phyloP scores from a whole-genome alignment of 2,113 vertebrate species.

The Cnemophilus loriae region DNA sequence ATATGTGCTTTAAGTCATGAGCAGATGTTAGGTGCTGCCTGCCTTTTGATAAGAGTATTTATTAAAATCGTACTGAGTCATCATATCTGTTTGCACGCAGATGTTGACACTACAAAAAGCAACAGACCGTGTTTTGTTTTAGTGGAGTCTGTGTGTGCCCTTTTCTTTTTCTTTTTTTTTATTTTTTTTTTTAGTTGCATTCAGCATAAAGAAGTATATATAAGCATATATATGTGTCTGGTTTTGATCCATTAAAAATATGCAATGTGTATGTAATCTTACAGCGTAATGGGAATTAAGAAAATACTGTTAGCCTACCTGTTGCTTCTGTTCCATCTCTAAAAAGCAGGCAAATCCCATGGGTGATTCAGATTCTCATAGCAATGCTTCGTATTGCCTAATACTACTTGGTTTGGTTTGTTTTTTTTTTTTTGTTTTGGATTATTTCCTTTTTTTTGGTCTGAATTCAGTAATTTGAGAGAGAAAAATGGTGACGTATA shows the following conservation, averaged over 20 bases:
- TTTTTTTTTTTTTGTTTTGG: too few species aligned
- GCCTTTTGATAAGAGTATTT: neutral
- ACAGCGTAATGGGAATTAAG: neutral
- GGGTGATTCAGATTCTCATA: neutral
- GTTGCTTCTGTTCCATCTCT: neutral
- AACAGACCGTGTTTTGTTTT: neutral
- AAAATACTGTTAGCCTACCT: neutral
- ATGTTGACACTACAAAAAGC: neutral
- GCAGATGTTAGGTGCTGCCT: neutral
- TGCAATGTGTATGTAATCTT: neutral
- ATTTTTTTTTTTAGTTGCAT: neutral
- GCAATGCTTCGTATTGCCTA: neutral
- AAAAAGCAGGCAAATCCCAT: neutral
- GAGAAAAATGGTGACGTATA: neutral
- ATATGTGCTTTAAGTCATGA: neutral
- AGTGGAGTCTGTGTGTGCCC: neutral
- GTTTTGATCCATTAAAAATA: neutral
- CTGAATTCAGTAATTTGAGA: neutral
- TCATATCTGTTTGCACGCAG: neutral
- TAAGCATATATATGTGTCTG: neutral
- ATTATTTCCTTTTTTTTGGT: neutral
- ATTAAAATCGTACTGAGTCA: neutral
- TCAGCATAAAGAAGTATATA: neutral
- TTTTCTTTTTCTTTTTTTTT: neutral
- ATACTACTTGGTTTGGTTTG: neutral